A percentile compares a stretch with the other conserved stretches of the same genome.
phyloP scores from a whole-genome alignment of 2,113 vertebrate genomes.

The Bos javanicus region DNA sequence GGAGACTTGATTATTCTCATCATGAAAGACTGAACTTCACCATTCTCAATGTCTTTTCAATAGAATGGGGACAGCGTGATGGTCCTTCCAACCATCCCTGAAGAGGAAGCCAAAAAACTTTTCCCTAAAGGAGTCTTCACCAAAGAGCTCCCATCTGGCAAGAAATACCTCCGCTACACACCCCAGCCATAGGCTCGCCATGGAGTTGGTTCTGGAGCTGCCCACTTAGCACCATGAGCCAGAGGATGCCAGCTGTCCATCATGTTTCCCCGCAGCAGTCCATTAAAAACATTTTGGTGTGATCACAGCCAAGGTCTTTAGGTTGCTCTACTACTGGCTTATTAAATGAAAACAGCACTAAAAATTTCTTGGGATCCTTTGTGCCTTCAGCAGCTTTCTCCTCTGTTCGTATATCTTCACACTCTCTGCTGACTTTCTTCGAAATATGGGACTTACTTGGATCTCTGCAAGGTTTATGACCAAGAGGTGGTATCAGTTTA shows the following conservation, averaged over 20 bases:
- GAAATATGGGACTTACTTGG: neutral
- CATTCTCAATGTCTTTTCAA: slow-evolving; percentile 10
- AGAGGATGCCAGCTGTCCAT: neutral
- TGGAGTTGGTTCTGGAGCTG: neutral
- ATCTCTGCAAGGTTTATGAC: neutral
- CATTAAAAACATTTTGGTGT: neutral
- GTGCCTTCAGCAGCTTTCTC: slow-evolving; percentile 49
- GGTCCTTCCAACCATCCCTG: slow-evolving; percentile 92
- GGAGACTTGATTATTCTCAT: neutral
- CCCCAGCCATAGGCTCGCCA: slow-evolving; percentile 81
- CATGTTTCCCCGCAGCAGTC: neutral
- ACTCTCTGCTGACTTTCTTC: neutral
- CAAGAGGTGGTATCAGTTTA: neutral
- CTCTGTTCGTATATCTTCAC: neutral
- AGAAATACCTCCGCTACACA: slow-evolving; percentile 95
- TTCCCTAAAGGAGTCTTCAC: slow-evolving; percentile 92
- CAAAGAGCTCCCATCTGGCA: slow-evolving; percentile 93
- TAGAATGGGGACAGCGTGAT: slow-evolving; percentile 93
- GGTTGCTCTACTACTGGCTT: slow-evolving; percentile 24
- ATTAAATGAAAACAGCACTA: slow-evolving; percentile 68
- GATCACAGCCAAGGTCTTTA: neutral
- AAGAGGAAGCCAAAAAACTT: slow-evolving; percentile 88
- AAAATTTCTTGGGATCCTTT: slow-evolving; percentile 24
- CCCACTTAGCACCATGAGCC: neutral
- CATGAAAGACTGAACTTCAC: neutral